Conservation (phyloP, 2,113 vertebrate species). For the Ciconia stormi region DNA sequence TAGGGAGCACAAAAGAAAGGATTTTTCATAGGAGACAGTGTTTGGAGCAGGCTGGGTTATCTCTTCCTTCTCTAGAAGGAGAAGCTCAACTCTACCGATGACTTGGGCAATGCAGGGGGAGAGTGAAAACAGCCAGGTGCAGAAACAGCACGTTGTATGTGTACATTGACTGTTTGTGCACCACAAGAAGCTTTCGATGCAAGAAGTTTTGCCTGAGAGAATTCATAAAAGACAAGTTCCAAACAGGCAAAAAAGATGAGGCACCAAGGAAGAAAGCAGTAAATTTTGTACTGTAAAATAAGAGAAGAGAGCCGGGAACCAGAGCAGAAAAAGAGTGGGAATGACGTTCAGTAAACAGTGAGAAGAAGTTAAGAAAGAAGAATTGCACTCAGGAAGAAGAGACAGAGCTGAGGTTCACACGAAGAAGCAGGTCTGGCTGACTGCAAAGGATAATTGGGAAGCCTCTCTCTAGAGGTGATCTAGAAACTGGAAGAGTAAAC, state of each 20-base stretch:
- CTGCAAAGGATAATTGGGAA: not conserved
- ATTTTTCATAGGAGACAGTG: not conserved
- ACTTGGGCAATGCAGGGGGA: not conserved
- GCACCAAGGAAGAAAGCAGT: not conserved
- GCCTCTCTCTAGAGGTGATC: not conserved
- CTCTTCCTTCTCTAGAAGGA: not conserved
- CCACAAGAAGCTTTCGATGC: not conserved
- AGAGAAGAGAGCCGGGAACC: not conserved
- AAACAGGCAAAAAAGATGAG: not conserved
- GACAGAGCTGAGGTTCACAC: not conserved
- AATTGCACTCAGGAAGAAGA: not conserved
- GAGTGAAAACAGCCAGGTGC: not conserved
- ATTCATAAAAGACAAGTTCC: not conserved
- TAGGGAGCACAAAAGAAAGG: not conserved
- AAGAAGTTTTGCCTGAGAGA: not conserved
- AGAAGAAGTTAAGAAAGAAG: not conserved
- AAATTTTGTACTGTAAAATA: not conserved
- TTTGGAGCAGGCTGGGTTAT: not conserved
- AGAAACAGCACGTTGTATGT: fast-evolving
- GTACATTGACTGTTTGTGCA: not conserved
- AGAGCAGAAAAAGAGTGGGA: not conserved
- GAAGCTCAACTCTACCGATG: not conserved
- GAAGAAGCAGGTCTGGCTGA: not conserved
- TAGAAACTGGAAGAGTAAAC: not conserved
- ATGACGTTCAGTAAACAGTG: not conserved